Conservation (phyloP, 2,113 vertebrate genomes). For the Corythornis cristatus region DNA sequence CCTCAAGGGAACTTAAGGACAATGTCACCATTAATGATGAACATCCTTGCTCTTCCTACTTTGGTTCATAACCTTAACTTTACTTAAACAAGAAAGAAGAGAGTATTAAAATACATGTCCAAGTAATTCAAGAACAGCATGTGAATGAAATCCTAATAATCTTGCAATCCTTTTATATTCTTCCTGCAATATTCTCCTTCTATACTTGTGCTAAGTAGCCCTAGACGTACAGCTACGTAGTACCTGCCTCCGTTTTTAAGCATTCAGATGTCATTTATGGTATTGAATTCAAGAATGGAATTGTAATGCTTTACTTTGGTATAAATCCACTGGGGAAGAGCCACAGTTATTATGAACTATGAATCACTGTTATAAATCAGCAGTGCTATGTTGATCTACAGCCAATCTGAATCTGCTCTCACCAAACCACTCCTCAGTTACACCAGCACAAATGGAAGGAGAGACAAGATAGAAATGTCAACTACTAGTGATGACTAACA, state of each 20-base stretch:
- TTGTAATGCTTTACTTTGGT: neutral
- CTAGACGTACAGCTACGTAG: neutral
- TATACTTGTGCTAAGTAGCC: neutral
- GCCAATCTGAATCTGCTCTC: neutral
- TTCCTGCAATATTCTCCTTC: neutral
- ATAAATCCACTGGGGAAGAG: neutral
- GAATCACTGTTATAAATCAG: neutral
- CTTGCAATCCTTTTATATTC: neutral
- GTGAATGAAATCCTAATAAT: neutral
- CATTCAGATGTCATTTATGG: neutral
- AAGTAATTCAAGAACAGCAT: neutral
- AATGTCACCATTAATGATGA: neutral
- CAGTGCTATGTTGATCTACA: neutral
- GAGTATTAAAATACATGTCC: neutral
- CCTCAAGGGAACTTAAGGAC: neutral
- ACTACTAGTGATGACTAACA: neutral
- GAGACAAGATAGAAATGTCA: neutral
- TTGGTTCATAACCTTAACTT: neutral
- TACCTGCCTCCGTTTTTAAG: neutral
- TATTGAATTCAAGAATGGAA: neutral
- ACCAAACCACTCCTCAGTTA: neutral
- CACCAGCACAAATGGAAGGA: neutral
- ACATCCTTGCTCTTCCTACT: neutral
- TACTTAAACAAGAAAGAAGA: neutral
- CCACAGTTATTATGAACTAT: neutral